Percentiles rank a stretch among this genome's conserved stretches.
Evolutionary conservation across 2,888 invertebrate genomes (phyloP).

Genomic region (Amphipoea lucens): DNA sequence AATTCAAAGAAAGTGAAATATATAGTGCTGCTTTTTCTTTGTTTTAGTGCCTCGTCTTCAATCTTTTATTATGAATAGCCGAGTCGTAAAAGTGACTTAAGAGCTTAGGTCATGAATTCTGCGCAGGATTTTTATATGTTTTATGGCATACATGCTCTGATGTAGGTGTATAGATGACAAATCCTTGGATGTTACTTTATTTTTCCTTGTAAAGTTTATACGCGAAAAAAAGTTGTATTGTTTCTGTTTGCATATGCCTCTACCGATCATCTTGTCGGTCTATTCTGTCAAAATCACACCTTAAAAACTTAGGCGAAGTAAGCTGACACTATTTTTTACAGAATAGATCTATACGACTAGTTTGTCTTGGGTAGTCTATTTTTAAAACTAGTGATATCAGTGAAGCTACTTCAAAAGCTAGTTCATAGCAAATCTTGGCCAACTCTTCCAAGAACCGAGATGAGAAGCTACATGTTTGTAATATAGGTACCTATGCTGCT

Average conservation of each 20-base stretch:
- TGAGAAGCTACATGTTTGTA: not conserved
- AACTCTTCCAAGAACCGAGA: not conserved
- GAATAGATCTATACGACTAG: not conserved
- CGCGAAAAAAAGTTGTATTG: not conserved
- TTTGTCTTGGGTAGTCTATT: not conserved
- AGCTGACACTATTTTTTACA: not conserved
- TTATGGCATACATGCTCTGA: slow-evolving; percentile 35
- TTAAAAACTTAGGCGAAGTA: not conserved
- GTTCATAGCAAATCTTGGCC: not conserved
- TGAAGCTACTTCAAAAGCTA: not conserved
- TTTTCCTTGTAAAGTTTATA: slow-evolving; percentile 1
- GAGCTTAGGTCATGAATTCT: slow-evolving; percentile 60
- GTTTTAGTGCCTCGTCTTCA: slow-evolving; percentile 57
- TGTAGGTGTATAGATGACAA: slow-evolving; percentile 29
- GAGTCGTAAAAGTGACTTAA: slow-evolving; percentile 62
- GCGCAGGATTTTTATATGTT: slow-evolving; percentile 52
- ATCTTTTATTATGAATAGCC: slow-evolving; percentile 66
- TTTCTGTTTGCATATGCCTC: not conserved
- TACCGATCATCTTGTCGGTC: no score
- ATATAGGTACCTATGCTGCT: not conserved
- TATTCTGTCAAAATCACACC: not conserved
- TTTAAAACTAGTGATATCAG: not conserved
- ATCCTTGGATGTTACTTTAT: slow-evolving; percentile 21
- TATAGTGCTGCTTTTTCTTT: slow-evolving; percentile 40
- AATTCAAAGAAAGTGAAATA: slow-evolving; percentile 40